Evolutionary conservation across 2,797 vertebrate genomes (phyloP).

Genomic region (Rallus crepitans): DNA sequence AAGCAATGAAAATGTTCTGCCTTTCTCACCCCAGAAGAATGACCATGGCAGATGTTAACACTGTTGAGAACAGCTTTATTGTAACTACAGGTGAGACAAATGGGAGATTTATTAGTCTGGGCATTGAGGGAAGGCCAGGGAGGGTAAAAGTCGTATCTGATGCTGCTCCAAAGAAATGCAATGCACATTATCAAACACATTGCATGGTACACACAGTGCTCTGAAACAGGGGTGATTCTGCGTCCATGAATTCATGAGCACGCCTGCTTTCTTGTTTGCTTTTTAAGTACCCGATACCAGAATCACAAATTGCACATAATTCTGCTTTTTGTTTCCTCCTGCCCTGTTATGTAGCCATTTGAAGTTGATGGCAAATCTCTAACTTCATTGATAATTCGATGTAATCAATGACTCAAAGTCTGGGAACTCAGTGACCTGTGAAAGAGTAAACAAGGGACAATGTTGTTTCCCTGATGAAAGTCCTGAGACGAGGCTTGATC

Average conservation of each 20-base stretch:
- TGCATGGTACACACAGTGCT: neutral
- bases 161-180: neutral
- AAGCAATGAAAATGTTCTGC: conserved; percentile 59
- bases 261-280: neutral
- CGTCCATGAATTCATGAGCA: neutral
- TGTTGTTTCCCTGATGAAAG: conserved; percentile 3
- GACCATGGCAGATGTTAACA: conserved; percentile 63
- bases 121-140: neutral
- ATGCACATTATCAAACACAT: neutral
- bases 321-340: neutral
- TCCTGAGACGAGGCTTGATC: neutral
- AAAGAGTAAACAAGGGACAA: conserved; percentile 38
- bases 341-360: neutral
- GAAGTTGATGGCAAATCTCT: neutral
- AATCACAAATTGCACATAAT: neutral
- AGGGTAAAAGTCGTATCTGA: neutral
- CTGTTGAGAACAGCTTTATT: conserved; percentile 46
- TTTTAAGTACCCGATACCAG: neutral
- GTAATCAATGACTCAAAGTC: conserved; percentile 21
- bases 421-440: conserved; percentile 27
- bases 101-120: conserved; percentile 54
- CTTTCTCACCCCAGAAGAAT: conserved; percentile 56
- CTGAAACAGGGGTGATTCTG: neutral
- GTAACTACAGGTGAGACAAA: conserved; percentile 70
- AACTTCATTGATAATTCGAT: neutral